Base-by-base conservation (phyloP, 2,888 invertebrate species). In the Oscheius sp. region DNA sequence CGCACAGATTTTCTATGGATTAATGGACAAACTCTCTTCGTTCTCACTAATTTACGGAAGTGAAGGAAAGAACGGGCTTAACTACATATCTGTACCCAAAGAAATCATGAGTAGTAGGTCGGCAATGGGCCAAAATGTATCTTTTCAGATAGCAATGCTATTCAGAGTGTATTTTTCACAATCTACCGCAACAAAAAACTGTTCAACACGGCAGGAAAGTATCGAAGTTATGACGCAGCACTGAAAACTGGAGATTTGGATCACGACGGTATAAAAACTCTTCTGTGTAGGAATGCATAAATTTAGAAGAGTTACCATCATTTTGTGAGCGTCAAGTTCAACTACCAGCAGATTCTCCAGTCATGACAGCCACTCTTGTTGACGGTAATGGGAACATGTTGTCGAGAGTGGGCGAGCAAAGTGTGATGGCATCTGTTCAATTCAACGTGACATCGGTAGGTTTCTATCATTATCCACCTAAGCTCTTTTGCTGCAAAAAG, bases 281-380 rank as follows among this genome's bases (percentile, higher is more conserved):
- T 62, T n/a, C 13, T 11, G 1, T 21, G 7, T 62, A n/a, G 3
- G 35, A 65, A 50, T 47, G 10, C 13, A 5, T 13, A 37, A 7
- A 42, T 29, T 42, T 33, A 51, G 62, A 72, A 33, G 68, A 35
- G 11, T 13, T 58, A 21, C 59, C 73, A 0, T 62, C 74, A 1
- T 60, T 77, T 10, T 81, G 81, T 21, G 59, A 68, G 2, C 77
- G 78, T 11, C 81, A 81, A 50, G 74, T 66, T 2, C 77, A 77
- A 11, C 68, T 79, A 5, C 75, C 77, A 2, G 35, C 57, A 0
- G 75, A 68, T 37, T 42, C 75, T 1, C 81, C 81, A 0, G 77
- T 81, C 0, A 76, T 81, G 77, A 77, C 78, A 47, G 81, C 81
- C 3, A 78, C 79, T 3, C 37, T 81, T 2, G 62, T 79, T 29